These are phyloP conservation scores for Chinchilla lanigera DNA, from an alignment of 2,113 vertebrate species.

Conservation along the genomic window DNA sequence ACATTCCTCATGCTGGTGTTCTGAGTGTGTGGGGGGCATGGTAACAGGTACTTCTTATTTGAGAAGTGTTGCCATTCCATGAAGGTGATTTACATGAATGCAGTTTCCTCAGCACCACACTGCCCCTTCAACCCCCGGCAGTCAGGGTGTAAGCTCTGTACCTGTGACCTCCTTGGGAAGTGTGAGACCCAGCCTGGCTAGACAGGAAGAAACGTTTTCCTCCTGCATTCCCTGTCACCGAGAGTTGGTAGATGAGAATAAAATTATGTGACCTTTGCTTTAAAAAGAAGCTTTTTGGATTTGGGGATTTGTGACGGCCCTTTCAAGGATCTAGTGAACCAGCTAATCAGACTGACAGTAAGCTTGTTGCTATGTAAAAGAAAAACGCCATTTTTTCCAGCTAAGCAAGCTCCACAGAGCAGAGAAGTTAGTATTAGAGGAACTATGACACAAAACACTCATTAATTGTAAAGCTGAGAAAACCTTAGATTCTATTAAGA, in stretches of 20 bases:
- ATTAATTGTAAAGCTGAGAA: constrained; percentile 36
- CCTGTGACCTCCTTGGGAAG: neutral
- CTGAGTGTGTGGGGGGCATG: neutral
- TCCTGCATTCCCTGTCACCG: neutral
- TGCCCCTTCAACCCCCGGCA: neutral
- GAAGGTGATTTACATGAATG: neutral
- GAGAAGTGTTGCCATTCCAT: neutral
- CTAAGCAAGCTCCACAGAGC: neutral
- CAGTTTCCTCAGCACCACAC: neutral
- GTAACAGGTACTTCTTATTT: neutral
- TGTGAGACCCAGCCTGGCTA: neutral
- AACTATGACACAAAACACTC: neutral
- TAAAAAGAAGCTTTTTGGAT: constrained; percentile 6
- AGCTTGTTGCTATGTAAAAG: neutral
- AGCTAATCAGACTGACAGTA: constrained; percentile 43
- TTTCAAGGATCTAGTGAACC: constrained; percentile 32
- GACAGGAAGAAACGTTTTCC: neutral
- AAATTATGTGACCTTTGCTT: constrained; percentile 50
- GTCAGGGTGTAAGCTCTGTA: neutral
- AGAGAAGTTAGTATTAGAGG: neutral
- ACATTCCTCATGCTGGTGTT: neutral
- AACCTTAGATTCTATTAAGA: neutral
- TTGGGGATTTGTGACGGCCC: neutral
- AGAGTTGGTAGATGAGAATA: neutral
- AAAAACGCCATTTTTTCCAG: neutral